Base-by-base conservation (phyloP, 1,140 invertebrate genomes). In the Drosophila albomicans region DNA sequence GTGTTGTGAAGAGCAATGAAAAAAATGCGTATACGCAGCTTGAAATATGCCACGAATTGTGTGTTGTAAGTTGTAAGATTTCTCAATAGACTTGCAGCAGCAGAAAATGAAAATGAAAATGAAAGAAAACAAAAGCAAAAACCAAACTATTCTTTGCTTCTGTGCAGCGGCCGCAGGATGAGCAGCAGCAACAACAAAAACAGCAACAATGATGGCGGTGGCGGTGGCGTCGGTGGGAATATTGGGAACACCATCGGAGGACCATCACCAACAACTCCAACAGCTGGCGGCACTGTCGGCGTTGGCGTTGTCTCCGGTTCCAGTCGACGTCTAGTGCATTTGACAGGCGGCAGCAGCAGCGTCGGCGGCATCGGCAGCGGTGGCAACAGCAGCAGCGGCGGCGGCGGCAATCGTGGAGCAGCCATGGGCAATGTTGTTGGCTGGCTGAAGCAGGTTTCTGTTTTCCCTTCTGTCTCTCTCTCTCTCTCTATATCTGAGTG, bases 401-500 rank as follows among this genome's bases (percentile, higher is more conserved):
- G 96, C 62, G 95, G 95, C 41, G 94, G 94, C 93, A 65, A 93
- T 94, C 41, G 95, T 70, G 82, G 79, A 20, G 95, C 95, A 13
- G 93, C 94, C 32, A 95, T 96, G 91, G 95, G 94, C 70, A 96
- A 95, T 71, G 95, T 96, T 78, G 95, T 96, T 64, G 95, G 95
- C 92, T 96, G 95, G 95, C 94, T 96, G 38, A 96, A 96, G 94
- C 95, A 96, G 95, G 95, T 95, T 94, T 76, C 81, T 85, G 74
- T 79, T 66, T 51, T 63, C 49, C 57, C 38, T 16, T 30, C 49
- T 20, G 4, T 3, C 25, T 3, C 13, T 28, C 5, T 25, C 2
- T 25, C 2, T 28, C 30, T 45, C 10, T 16, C 51, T 35, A 43
- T 11, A 28, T 72, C 10, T 41, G 46, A 51, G 30, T 25, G 20